Percentiles rank a stretch among this genome's conserved stretches.
These are phyloP conservation scores for Yponomeuta sedellus DNA, from an alignment of 2,888 invertebrate genomes.

Conservation along the genomic window DNA sequence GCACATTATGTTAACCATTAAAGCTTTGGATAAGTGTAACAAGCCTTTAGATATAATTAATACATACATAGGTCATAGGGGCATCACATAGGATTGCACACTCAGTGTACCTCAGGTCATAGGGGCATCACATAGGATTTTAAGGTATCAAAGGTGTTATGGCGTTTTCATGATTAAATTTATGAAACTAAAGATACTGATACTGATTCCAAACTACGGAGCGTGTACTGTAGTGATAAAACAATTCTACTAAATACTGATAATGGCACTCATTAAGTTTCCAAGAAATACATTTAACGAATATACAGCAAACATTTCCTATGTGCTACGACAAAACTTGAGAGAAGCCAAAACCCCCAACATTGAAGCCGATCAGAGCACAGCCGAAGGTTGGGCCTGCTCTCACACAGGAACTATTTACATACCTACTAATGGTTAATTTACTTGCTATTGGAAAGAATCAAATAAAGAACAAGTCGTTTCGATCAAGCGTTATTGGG, in stretches of 20 bases:
- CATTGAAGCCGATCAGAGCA: conserved; percentile 60
- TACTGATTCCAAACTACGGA: conserved; percentile 4
- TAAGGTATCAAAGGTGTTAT: no score
- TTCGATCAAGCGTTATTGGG: background rate
- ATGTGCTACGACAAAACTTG: conserved; percentile 53
- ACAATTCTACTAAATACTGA: conserved; percentile 2
- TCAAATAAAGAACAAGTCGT: background rate
- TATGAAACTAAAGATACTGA: background rate
- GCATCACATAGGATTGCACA: no score
- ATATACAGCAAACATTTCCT: conserved; percentile 55
- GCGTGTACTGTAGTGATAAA: conserved; percentile 3
- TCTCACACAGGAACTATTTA: background rate
- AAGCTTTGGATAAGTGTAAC: background rate
- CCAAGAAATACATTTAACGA: conserved; percentile 19
- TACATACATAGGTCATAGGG: no score
- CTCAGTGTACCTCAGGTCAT: no score
- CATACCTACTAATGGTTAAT: background rate
- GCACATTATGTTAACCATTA: background rate
- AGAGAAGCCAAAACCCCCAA: conserved; percentile 59
- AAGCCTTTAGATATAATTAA: no score
- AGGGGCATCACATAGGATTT: no score
- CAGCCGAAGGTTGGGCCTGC: conserved; percentile 30
- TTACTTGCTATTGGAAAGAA: background rate
- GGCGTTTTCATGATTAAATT: background rate
- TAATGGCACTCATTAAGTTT: background rate